These are phyloP conservation scores for Eremobia ochroleuca DNA, from an alignment of 2,888 invertebrate genomes.

Conservation along the genomic window DNA sequence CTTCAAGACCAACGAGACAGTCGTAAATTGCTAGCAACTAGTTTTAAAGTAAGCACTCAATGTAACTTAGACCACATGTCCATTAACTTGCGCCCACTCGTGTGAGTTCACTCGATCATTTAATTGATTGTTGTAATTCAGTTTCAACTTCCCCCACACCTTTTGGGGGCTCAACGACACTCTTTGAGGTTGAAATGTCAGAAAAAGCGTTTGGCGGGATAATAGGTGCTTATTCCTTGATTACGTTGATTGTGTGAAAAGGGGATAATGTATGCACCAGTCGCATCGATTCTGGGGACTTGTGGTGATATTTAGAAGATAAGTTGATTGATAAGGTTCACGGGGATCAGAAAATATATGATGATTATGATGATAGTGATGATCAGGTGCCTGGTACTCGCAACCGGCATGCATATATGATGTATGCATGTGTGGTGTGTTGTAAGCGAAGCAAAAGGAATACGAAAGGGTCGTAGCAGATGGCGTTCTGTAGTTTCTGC, in stretches of 20 bases:
- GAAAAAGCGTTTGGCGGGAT: conserved; percentile 6
- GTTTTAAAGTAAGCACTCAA: conserved; percentile 13
- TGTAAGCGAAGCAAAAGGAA: too few relatives aligned
- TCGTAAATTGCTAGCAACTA: not conserved
- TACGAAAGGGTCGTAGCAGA: too few relatives aligned
- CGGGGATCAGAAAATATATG: not conserved
- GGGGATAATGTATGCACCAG: not conserved
- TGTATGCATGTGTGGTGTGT: too few relatives aligned
- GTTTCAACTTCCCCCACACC: conserved; percentile 18
- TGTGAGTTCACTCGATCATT: conserved; percentile 38
- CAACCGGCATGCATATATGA: too few relatives aligned
- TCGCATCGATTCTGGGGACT: not conserved
- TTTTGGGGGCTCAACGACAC: conserved; percentile 12
- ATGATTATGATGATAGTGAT: too few relatives aligned
- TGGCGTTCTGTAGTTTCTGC: too few relatives aligned
- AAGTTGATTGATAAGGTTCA: not conserved
- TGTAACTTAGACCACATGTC: conserved; percentile 19
- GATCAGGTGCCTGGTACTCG: too few relatives aligned
- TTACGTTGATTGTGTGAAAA: not conserved
- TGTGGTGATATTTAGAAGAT: too few relatives aligned
- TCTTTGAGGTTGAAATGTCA: conserved; percentile 8
- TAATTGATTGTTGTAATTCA: conserved; percentile 47
- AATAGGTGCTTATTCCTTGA: conserved; percentile 5
- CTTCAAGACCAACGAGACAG: not conserved
- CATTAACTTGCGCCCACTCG: not conserved